These are phyloP conservation scores for Eumeta japonica DNA, from an alignment of 1,140 invertebrate genomes.

Conservation along the genomic window DNA sequence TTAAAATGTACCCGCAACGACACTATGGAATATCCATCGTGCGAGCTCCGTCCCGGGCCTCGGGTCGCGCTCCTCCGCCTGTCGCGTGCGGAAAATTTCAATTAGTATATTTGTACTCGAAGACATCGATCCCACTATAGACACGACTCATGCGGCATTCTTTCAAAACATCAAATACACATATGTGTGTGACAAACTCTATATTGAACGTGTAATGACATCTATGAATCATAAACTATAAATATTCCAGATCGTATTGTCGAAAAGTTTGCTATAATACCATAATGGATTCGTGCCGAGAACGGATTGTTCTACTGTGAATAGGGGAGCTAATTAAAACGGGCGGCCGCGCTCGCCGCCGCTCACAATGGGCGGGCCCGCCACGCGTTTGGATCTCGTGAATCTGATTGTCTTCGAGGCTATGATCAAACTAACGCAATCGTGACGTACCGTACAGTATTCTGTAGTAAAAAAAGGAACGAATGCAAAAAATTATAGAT, in stretches of 20 bases:
- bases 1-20: constrained; percentile 38
- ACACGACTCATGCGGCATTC: not conserved
- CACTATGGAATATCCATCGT: not conserved
- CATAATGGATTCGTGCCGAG: constrained; percentile 50
- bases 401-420: constrained; percentile 30
- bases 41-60: not conserved
- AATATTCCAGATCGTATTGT: constrained; percentile 49
- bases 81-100: too few species aligned
- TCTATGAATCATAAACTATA: constrained; percentile 37
- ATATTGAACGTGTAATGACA: constrained; percentile 20
- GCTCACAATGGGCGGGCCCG: not conserved
- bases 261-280: constrained; percentile 52
- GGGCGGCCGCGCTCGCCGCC: constrained; percentile 40
- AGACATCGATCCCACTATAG: not conserved
- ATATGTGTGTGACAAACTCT: constrained; percentile 16
- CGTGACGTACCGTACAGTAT: too few species aligned
- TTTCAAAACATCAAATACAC: not conserved
- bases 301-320: constrained; percentile 52
- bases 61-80: too few species aligned
- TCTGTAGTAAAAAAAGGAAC: constrained; percentile 38
- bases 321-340: constrained; percentile 56
- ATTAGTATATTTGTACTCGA: too few species aligned
- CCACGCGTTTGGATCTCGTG: not conserved
- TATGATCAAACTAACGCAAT: too few species aligned
- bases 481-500: not conserved